Conservation (phyloP, 2,888 invertebrate genomes). For the Athalia rosae region DNA sequence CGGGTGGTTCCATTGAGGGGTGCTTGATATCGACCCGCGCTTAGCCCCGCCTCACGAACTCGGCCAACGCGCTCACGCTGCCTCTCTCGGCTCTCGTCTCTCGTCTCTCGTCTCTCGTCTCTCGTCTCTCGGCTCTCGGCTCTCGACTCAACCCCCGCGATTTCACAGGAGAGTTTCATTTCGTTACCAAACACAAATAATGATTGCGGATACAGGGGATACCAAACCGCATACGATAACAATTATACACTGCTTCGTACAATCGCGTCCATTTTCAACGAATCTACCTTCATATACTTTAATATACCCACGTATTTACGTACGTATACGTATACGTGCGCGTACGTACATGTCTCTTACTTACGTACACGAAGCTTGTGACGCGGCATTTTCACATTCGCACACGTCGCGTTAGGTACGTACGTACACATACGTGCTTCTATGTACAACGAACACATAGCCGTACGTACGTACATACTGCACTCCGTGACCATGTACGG, state of each 20-base stretch:
- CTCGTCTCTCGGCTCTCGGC: constrained; percentile 8
- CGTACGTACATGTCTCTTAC: no score
- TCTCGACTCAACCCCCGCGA: constrained; percentile 23
- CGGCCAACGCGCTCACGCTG: constrained; percentile 36
- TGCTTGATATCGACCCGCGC: constrained; percentile 64
- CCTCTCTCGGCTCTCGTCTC: no score
- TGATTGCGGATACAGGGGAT: constrained; percentile 38
- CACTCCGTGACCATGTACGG: background rate
- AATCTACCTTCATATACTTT: background rate
- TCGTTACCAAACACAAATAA: constrained; percentile 42
- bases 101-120: no score
- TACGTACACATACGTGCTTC: background rate
- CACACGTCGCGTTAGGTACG: background rate
- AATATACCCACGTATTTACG: no score
- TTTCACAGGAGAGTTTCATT: constrained; percentile 44
- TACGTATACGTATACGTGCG: background rate
- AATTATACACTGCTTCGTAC: constrained; percentile 38
- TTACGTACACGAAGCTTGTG: no score
- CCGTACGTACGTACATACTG: background rate
- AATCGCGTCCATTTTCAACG: background rate
- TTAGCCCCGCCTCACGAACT: constrained; percentile 60
- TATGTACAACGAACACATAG: background rate
- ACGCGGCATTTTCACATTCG: background rate
- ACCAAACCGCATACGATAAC: constrained; percentile 40
- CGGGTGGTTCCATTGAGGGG: constrained; percentile 63